A percentile compares a stretch with the other conserved stretches of the same genome.
phyloP scores from a whole-genome alignment of 2,113 vertebrate species.

The Oryzias melastigma region DNA sequence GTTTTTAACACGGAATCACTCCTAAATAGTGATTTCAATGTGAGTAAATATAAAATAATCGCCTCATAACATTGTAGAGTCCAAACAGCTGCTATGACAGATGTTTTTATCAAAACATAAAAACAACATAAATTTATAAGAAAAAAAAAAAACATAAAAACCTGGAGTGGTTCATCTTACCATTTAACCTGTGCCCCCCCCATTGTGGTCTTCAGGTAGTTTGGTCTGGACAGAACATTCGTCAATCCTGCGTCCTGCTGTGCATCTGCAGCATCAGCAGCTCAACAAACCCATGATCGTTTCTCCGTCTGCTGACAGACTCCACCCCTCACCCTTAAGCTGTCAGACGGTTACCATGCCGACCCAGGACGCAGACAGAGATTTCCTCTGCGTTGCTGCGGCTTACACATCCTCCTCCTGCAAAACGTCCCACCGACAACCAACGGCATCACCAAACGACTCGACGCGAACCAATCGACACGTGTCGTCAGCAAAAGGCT shows the following conservation, averaged over 20 bases:
- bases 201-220: slow-evolving; percentile 49
- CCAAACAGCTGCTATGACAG: too few species aligned
- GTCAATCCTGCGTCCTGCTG: slow-evolving; percentile 11
- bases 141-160: not conserved
- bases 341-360: slow-evolving; percentile 14
- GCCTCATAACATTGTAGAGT: too few species aligned
- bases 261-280: slow-evolving; percentile 30
- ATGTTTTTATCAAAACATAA: too few species aligned
- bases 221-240: slow-evolving; percentile 10
- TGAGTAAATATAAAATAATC: too few species aligned
- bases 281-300: slow-evolving; percentile 33
- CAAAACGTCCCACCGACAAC: too few species aligned
- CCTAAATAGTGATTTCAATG: too few species aligned
- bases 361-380: slow-evolving; percentile 15
- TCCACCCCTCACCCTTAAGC: slow-evolving; percentile 26
- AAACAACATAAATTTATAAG: too few species aligned
- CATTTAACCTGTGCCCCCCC: slow-evolving; percentile 78
- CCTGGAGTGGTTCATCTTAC: slow-evolving; percentile 61
- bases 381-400: slow-evolving; percentile 4
- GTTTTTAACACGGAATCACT: too few species aligned
- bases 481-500: too few species aligned
- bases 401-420: not conserved
- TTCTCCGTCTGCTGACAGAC: slow-evolving; percentile 22
- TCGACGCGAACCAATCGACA: too few species aligned
- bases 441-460: too few species aligned